Evolutionary conservation across 2,113 vertebrate genomes (phyloP), one percentile per base, ranked within the genome.

Genomic region (Rhinopomastus cyanomelas): DNA sequence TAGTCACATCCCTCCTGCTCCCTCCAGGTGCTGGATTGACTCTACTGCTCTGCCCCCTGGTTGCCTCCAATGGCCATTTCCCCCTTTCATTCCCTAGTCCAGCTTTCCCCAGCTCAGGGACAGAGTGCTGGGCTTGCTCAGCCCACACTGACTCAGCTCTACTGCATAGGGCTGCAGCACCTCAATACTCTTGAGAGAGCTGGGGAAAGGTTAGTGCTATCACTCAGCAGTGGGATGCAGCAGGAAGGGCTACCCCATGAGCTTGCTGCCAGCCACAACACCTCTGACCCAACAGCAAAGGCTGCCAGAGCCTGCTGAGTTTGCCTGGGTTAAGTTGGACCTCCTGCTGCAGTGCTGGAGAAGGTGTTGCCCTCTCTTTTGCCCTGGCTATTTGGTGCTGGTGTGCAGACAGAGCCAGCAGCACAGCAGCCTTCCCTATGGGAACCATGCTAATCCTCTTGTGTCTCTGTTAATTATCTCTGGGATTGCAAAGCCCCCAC

Each of bases 201-300:
- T 53, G 26, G 34, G 46, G 37, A 90, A 87, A 95, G 96, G 88
- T 96, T 87, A 94, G 29, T 25, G 67, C 92, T 94, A 80, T 92
- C 91, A 92, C 46, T 92, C 88, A 94, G 60, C 71, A 55, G 79
- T 44, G 3, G 29, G 27, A 57, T 62, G 55, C 55, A 59, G 82
- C 1, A 1, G 57, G 22, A 56, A 66, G 68, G 29, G 65, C 65
- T 91, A 32, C 56, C 16, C 0, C 4, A 60, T 56, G 60, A 60
- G 32, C 53, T 34, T 10, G 8, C 8, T 4, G 3, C 44, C 2
- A 1, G 37, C 34, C 1, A 12, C 65, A 90, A 62, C 78, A 32
- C 12, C 26, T 9, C 10, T 37, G 86, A 37, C 55, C 27, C 71
- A 61, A 32, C 51, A 61, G 19, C 1, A 2, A 53, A 30, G 17